Evolutionary conservation across 2,113 vertebrate genomes (phyloP).

Genomic region (Addax nasomaculatus): DNA sequence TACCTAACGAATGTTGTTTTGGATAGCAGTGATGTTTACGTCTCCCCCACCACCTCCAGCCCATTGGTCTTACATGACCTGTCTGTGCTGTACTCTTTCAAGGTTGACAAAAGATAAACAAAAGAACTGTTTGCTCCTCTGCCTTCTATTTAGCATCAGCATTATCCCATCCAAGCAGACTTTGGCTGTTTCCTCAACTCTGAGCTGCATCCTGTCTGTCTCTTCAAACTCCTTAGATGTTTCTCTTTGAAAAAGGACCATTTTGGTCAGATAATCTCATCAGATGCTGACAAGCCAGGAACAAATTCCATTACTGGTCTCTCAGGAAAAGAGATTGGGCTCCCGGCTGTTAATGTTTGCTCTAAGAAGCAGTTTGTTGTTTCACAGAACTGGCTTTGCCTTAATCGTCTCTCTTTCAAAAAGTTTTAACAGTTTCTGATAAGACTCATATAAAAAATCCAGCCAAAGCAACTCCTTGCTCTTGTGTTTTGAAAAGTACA

Average conservation of each 20-base stretch:
- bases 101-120: neutral
- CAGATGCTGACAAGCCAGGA: slow-evolving; percentile 14
- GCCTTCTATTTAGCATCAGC: neutral
- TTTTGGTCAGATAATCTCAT: slow-evolving; percentile 50
- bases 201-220: slow-evolving; percentile 22
- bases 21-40: neutral
- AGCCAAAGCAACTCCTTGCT: slow-evolving; percentile 39
- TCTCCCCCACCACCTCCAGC: neutral
- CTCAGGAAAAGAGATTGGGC: slow-evolving; percentile 19
- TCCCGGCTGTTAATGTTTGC: neutral
- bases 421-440: slow-evolving; percentile 24
- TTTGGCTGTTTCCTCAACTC: slow-evolving; percentile 8
- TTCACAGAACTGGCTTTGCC: slow-evolving; percentile 26
- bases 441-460: slow-evolving; percentile 38
- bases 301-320: slow-evolving; percentile 45
- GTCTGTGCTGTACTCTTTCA: neutral
- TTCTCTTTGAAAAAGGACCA: neutral
- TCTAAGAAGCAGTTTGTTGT: slow-evolving; percentile 17
- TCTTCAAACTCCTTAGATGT: slow-evolving; percentile 22
- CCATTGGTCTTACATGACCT: neutral
- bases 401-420: slow-evolving; percentile 28
- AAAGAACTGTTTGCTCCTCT: slow-evolving; percentile 2
- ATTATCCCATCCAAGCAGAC: neutral
- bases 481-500: slow-evolving; percentile 49
- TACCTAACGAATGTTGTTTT: slow-evolving; percentile 9